A percentile compares a stretch with the other conserved stretches of the same genome.
These are phyloP conservation scores for Acromyrmex heyeri DNA, from an alignment of 1,140 invertebrate species.

Conservation along the genomic window DNA sequence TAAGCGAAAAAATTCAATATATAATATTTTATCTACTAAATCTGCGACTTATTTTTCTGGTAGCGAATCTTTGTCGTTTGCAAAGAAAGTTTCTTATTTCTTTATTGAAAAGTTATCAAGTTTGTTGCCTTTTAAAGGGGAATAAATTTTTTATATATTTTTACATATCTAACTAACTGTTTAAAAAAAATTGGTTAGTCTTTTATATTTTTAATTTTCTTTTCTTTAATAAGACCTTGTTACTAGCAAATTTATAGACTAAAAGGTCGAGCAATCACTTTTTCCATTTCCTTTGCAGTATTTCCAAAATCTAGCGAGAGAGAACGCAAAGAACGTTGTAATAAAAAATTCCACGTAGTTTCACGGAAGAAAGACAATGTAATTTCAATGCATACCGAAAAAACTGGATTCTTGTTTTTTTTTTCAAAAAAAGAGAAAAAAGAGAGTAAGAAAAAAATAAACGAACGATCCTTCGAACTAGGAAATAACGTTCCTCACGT, in stretches of 20 bases:
- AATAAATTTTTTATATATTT: neutral
- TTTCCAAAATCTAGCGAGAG: neutral
- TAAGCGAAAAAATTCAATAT: neutral
- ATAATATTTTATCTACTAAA: neutral
- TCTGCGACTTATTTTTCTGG: neutral
- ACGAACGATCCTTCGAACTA: neutral
- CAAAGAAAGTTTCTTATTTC: neutral
- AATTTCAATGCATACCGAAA: constrained; percentile 29
- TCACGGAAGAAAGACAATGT: neutral
- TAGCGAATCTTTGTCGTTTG: no score
- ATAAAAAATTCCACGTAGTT: constrained; percentile 3
- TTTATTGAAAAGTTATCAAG: neutral
- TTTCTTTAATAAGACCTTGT: neutral
- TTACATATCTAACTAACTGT: neutral
- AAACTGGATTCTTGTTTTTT: neutral
- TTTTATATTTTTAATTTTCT: neutral
- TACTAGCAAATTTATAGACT: neutral
- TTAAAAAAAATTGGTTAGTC: neutral
- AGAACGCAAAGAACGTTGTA: no score
- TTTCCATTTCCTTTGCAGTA: neutral
- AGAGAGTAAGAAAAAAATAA: neutral
- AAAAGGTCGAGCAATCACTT: neutral
- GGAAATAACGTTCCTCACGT: constrained; percentile 37
- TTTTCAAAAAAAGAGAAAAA: neutral
- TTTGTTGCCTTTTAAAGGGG: neutral